These are phyloP conservation scores for Symphodus melops DNA, from an alignment of 2,113 vertebrate genomes.

Conservation along the genomic window DNA sequence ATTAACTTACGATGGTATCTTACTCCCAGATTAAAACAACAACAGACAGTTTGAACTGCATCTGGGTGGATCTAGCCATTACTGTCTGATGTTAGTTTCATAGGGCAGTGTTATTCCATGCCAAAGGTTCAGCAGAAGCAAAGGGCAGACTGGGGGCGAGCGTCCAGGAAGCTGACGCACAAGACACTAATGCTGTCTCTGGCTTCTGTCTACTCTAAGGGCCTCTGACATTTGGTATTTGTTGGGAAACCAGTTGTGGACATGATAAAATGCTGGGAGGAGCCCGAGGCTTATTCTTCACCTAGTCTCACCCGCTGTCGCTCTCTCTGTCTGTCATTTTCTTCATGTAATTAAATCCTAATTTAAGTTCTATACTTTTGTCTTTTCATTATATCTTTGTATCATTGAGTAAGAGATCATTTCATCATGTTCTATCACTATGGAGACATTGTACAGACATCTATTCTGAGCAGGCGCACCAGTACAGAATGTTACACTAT, in stretches of 20 bases:
- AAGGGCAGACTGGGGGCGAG: constrained; percentile 57
- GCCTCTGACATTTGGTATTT: constrained; percentile 69
- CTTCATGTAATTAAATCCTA: constrained; percentile 5
- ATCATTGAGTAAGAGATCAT: neutral
- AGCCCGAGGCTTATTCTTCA: constrained; percentile 23
- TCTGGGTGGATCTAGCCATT: neutral
- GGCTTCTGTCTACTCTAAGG: constrained; percentile 62
- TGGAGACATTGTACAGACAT: constrained; percentile 19
- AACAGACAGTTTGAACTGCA: neutral
- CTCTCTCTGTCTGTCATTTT: neutral
- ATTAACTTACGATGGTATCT: neutral
- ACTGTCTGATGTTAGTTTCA: constrained; percentile 8
- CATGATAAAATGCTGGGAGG: constrained; percentile 36
- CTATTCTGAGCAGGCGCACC: constrained; percentile 28
- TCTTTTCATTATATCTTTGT: neutral
- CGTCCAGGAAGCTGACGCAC: constrained; percentile 59
- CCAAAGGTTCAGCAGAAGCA: constrained; percentile 47
- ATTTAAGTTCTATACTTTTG: neutral
- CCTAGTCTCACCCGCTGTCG: neutral
- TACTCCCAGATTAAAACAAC: neutral
- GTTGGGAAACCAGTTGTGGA: constrained; percentile 45
- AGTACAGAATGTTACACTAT: neutral
- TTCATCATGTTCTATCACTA: neutral
- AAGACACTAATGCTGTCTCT: constrained; percentile 65
- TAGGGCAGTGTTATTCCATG: constrained; percentile 21